Percentiles rank a stretch among this genome's conserved stretches.
phyloP scores from a whole-genome alignment of 2,888 invertebrate genomes.

The Ormyrus rosae region DNA sequence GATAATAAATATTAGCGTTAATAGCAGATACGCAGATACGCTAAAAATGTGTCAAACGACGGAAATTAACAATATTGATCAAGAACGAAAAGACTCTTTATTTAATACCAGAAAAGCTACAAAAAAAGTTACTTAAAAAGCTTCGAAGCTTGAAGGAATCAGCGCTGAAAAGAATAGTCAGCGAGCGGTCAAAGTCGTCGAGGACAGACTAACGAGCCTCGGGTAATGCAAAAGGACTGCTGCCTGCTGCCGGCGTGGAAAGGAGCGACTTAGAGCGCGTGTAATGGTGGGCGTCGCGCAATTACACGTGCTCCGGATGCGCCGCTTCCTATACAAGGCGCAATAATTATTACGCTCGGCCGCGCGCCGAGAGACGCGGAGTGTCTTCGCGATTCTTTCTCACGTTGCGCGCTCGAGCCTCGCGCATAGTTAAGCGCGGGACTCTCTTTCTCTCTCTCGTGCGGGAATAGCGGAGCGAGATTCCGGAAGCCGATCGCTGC shows the following conservation, averaged over 20 bases:
- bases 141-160: too few species aligned
- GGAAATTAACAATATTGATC: too few species aligned
- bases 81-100: too few species aligned
- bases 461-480: background rate
- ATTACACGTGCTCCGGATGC: constrained; percentile 56
- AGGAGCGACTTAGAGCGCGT: background rate
- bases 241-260: background rate
- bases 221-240: too few species aligned
- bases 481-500: constrained; percentile 44
- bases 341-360: constrained; percentile 56
- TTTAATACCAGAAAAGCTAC: too few species aligned
- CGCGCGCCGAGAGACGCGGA: background rate
- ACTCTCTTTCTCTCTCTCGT: background rate
- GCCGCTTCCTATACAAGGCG: constrained; percentile 47
- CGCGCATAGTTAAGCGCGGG: constrained; percentile 35
- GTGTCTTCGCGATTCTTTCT: constrained; percentile 51
- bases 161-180: too few species aligned
- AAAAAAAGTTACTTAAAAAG: too few species aligned
- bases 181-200: too few species aligned
- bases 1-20: too few species aligned
- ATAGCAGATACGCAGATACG: too few species aligned
- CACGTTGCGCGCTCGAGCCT: constrained; percentile 35
- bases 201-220: too few species aligned
- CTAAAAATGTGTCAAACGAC: too few species aligned
- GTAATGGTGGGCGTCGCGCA: constrained; percentile 44